These are phyloP conservation scores for Lordiphosa mommai DNA, from an alignment of 1,140 invertebrate genomes.

Conservation along the genomic window DNA sequence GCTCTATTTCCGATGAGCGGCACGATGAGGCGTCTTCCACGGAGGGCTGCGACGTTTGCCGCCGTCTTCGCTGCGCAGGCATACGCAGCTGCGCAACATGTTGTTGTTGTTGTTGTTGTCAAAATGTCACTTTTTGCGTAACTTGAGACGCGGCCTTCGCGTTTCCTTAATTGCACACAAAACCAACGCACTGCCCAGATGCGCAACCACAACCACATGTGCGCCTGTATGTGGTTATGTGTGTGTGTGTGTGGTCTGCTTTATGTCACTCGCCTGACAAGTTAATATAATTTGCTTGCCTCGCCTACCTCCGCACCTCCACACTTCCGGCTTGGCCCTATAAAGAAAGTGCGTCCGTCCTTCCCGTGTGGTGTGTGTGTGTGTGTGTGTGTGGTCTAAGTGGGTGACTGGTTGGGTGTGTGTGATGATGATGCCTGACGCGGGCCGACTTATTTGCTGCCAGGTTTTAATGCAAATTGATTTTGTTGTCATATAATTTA, in stretches of 20 bases:
- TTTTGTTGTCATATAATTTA: conserved; percentile 51
- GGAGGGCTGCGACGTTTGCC: conserved; percentile 72
- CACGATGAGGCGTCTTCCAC: conserved; percentile 82
- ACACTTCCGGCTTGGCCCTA: conserved; percentile 31
- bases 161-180: conserved; percentile 30
- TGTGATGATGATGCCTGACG: not conserved
- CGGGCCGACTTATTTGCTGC: conserved; percentile 10
- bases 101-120: conserved; percentile 10
- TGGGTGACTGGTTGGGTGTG: conserved; percentile 17
- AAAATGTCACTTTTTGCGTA: conserved; percentile 13
- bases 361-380: not conserved
- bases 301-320: conserved; percentile 18
- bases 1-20: conserved; percentile 82
- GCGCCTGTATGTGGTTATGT: too few species aligned
- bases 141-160: conserved; percentile 8
- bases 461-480: conserved; percentile 49
- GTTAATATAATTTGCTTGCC: conserved; percentile 54
- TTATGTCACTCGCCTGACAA: conserved; percentile 57
- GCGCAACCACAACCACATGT: conserved; percentile 45
- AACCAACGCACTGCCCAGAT: conserved; percentile 2
- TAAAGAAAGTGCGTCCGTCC: not conserved
- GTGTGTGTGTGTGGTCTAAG: conserved; percentile 24
- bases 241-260: conserved; percentile 22
- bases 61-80: conserved; percentile 62
- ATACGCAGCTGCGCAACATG: conserved; percentile 78